phyloP scores from a whole-genome alignment of 2,113 vertebrate species.

The Tragelaphus scriptus region DNA sequence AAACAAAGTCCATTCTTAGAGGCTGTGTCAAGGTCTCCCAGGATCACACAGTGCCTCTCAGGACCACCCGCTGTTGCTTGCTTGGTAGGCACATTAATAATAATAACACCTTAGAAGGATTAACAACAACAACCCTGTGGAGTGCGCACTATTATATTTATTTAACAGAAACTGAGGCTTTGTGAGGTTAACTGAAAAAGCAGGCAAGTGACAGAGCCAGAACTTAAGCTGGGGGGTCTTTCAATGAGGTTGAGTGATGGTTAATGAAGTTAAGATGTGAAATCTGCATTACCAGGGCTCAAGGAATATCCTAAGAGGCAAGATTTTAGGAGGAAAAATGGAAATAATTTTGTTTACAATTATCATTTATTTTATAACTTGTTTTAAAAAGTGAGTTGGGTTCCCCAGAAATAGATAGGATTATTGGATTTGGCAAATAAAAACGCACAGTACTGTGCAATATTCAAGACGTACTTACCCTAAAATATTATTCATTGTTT shows the following conservation, averaged over 20 bases:
- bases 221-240: neutral
- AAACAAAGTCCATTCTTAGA: constrained; percentile 30
- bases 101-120: constrained; percentile 47
- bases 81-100: constrained; percentile 58
- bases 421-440: neutral
- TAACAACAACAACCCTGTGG: constrained; percentile 5
- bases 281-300: neutral
- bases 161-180: constrained; percentile 26
- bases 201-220: neutral
- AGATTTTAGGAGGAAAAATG: neutral
- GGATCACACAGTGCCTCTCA: constrained; percentile 40
- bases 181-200: neutral
- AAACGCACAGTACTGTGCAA: neutral
- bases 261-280: neutral
- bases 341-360: neutral
- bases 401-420: neutral
- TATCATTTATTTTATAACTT: neutral
- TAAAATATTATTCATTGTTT: neutral
- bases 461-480: neutral
- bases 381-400: neutral
- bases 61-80: constrained; percentile 34
- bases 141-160: constrained; percentile 18
- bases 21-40: constrained; percentile 34
- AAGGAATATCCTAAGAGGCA: neutral
- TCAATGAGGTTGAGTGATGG: neutral